Evolutionary conservation across 92 coral and sea anemone genomes (phyloP).

Genomic region (Zoanthus sansibaricus): DNA sequence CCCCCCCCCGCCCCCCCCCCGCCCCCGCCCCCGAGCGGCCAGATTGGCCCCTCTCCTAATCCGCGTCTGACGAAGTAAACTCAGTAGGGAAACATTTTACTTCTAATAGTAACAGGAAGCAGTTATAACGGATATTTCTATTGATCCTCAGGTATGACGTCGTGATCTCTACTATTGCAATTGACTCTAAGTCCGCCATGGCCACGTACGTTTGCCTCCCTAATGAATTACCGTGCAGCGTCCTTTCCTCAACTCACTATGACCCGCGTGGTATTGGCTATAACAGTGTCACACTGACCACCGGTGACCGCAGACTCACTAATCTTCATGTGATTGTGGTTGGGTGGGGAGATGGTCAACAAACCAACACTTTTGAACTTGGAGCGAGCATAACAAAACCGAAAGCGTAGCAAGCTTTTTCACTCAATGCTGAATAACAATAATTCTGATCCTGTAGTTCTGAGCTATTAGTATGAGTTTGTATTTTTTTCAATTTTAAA

Average conservation of each 20-base stretch:
- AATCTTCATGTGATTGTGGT: conserved; percentile 68
- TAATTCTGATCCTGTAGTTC: background rate
- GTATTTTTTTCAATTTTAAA: background rate
- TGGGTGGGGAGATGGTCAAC: conserved; percentile 83
- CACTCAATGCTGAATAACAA: background rate
- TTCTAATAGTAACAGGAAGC: no score
- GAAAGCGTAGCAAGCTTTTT: conserved; percentile 21
- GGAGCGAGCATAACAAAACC: conserved; percentile 61
- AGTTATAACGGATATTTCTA: no score
- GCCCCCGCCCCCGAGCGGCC: no score
- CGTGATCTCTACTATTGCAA: conserved; percentile 53
- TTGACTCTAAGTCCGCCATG: conserved; percentile 83
- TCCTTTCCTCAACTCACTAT: conserved; percentile 57
- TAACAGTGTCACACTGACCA: conserved; percentile 72
- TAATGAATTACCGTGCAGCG: conserved; percentile 59
- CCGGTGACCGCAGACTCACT: conserved; percentile 63
- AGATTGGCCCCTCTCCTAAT: no score
- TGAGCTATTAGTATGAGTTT: background rate
- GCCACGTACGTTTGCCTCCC: conserved; percentile 77
- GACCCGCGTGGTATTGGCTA: conserved; percentile 83
- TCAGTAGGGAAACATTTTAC: no score
- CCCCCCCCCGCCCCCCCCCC: no score
- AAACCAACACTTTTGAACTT: conserved; percentile 69
- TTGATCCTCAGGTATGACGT: conserved; percentile 63
- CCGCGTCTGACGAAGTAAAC: no score